A percentile compares a stretch with the other conserved stretches of the same genome.
Conservation (phyloP, 2,113 vertebrate genomes). For the Dipodomys merriami region DNA sequence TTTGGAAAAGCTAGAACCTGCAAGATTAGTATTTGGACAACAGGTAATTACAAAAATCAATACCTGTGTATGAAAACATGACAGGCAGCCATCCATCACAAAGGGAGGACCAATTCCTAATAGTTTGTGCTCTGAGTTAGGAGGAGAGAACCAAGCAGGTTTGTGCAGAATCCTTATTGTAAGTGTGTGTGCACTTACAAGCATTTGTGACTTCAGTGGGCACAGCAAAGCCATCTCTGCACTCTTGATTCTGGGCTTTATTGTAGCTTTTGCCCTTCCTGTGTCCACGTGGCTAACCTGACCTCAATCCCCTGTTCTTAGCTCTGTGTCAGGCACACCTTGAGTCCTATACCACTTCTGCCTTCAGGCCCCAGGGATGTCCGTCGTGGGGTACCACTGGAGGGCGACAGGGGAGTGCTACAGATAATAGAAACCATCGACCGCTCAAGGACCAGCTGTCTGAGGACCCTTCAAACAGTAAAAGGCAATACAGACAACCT, state of each 20-base stretch:
- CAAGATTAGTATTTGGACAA: conserved; percentile 79
- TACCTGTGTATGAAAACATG: conserved; percentile 70
- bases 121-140: not conserved
- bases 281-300: too few relatives aligned
- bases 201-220: not conserved
- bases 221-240: not conserved
- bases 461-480: not conserved
- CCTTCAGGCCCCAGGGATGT: not conserved
- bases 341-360: not conserved
- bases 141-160: not conserved
- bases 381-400: not conserved
- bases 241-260: not conserved
- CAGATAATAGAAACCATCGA: accelerated
- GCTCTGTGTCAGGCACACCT: not conserved
- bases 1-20: conserved; percentile 65
- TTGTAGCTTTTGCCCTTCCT: too few relatives aligned
- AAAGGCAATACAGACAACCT: not conserved
- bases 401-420: not conserved
- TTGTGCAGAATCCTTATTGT: not conserved
- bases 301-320: not conserved
- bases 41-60: conserved; percentile 79
- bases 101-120: not conserved
- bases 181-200: accelerated
- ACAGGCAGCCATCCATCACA: conserved; percentile 68
- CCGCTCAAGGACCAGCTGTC: too few relatives aligned